These are phyloP conservation scores for Cyrtonyx montezumae DNA, from an alignment of 2,113 vertebrate genomes.

Conservation along the genomic window DNA sequence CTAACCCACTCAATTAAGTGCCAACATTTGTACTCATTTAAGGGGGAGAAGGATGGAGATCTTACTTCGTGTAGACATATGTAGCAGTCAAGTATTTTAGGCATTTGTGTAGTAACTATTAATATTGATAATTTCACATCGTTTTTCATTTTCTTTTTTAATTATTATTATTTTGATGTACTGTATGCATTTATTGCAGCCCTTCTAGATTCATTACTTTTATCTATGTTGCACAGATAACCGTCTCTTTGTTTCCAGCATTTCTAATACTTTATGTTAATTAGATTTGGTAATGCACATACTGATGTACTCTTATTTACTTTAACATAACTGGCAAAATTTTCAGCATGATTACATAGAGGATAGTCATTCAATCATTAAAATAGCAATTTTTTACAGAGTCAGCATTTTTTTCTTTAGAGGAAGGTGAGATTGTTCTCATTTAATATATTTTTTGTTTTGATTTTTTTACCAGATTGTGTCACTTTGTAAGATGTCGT, in stretches of 20 bases:
- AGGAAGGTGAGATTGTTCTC: neutral
- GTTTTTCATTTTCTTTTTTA: neutral
- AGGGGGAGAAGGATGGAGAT: neutral
- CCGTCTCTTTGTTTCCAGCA: neutral
- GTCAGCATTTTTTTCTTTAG: slow-evolving; percentile 13
- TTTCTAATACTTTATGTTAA: neutral
- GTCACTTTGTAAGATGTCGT: neutral
- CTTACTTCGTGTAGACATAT: neutral
- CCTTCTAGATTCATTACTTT: neutral
- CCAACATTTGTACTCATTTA: neutral
- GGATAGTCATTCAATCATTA: slow-evolving; percentile 13
- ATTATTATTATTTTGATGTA: neutral
- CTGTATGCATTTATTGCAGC: neutral
- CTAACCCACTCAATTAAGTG: neutral
- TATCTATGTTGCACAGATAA: neutral
- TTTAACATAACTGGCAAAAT: slow-evolving; percentile 2
- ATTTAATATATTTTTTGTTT: neutral
- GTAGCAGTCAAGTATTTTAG: neutral
- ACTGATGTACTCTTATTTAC: neutral
- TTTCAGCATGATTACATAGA: neutral
- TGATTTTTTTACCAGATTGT: neutral
- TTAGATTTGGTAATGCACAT: neutral
- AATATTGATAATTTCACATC: neutral
- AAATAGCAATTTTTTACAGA: slow-evolving; percentile 1
- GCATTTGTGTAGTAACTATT: neutral